Base-by-base conservation (phyloP, 2,113 vertebrate species). In the Otis tarda region DNA sequence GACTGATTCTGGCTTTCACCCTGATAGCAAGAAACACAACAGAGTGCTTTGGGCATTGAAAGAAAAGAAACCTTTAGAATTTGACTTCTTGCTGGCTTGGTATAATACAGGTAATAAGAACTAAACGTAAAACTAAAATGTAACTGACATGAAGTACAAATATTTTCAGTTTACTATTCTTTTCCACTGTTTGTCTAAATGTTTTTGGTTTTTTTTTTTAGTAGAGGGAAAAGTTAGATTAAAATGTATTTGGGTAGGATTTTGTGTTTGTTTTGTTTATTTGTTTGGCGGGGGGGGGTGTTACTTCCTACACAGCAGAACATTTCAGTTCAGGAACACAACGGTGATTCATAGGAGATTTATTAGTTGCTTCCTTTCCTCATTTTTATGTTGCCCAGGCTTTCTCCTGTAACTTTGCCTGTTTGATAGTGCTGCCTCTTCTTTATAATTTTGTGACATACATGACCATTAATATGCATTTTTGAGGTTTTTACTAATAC, bases 11-110 rank as follows among this genome's bases (percentile, higher is more conserved):
- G 64, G 96, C 65, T 97, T 98, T 97, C 96, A 97, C 45, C 97
- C 97, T 83, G 98, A 98, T 86, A 97, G 98, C 83, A 98, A 98
- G 96, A 98, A 97, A 91, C 97, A 98, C 83, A 94, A 98, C 83
- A 98, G 99, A 94, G 93, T 99, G 35, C 95, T 98, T 59, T 98
- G 98, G 97, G 98, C 98, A 78, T 98, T 99, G 92, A 98, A 79
- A 85, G 98, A 99, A 79, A 98, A 98, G 89, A 98, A 99, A 33
- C 98, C 96, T 21, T 90, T 99, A 83, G 96, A 95, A 77, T 98
- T 98, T 57, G 98, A 99, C 96, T 99, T 99, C 67, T 96, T 99
- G 31, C 50, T 99, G 86, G 96, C 98, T 33, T 98, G 98, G 98
- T 69, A 97, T 94, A 94, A 75, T 65, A 59, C 97, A 98, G 98